Base-by-base conservation (phyloP, 2,797 vertebrate species). In the Eptatretus atami region DNA sequence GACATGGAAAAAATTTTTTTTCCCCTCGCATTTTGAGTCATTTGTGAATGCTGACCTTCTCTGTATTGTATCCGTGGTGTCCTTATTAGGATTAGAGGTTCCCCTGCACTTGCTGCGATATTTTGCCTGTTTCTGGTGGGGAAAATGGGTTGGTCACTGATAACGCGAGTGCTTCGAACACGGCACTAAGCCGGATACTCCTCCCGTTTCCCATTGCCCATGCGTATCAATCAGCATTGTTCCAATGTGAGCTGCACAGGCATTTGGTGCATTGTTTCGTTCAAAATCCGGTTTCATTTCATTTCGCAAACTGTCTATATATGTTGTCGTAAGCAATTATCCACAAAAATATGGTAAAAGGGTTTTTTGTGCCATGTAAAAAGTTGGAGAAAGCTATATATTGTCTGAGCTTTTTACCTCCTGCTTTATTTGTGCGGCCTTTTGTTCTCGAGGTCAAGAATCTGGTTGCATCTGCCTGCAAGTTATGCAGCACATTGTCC, bases 401-500 rank as follows among this genome's bases (percentile, higher is more conserved):
- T 44, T 44, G 31, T 4, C 31, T 44, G 9, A 4, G 15, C 10
- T 14, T n/a, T 15, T 12, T 65, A 65, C 60, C 55, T 65, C 11
- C 14, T 13, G 13, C 19, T 44, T 25, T 11, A 54, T 61, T n/a
- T 53, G 11, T 53, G 75, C 66, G n/a, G 73, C 11, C 68, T 53
- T 75, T 73, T 76, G 53, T 66, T 73, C 76, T 6, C 69, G n/a
- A 81, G 79, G 80, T 81, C 73, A 78, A 78, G 76, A n/a, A 96
- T 96, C 80, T 96, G 90, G 90, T 73, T 96, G 68, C 88, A 95
- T 79, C 94, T 95, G 71, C 90, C 90, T 67, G 90, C 88, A 65
- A 65, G 88, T 96, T 71, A 96, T 96, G 90, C 90, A 95, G 76
- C 90, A 96, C 73, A 86, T 96, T 74, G 94, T 96, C 71, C 90